phyloP scores from a whole-genome alignment of 2,888 invertebrate species.

The Tuberolachnus salignus region DNA sequence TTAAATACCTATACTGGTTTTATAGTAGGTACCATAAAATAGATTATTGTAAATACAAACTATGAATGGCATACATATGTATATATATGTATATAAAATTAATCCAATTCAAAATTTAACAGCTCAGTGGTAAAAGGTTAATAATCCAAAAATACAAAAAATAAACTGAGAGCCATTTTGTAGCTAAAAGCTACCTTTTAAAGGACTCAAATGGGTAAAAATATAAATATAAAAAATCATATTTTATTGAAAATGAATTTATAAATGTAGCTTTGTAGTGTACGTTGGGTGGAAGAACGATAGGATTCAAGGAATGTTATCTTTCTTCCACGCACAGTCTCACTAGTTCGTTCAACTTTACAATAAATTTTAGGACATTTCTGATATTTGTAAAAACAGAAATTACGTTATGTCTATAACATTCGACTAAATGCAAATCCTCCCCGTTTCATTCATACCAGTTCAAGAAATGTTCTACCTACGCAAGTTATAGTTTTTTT shows the following conservation, averaged over 20 bases:
- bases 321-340: conserved; percentile 1
- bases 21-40: too few relatives aligned
- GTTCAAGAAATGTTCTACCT: conserved; percentile 59
- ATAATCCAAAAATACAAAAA: neutral
- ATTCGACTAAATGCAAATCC: conserved; percentile 60
- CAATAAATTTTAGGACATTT: conserved; percentile 54
- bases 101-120: too few relatives aligned
- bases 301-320: conserved; percentile 2
- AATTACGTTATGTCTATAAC: conserved; percentile 57
- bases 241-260: neutral
- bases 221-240: neutral
- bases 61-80: too few relatives aligned
- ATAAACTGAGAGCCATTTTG: conserved; percentile 7
- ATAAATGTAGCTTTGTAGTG: conserved; percentile 7
- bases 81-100: too few relatives aligned
- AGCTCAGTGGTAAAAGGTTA: neutral
- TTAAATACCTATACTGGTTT: too few relatives aligned
- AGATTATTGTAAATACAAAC: too few relatives aligned
- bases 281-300: conserved; percentile 7
- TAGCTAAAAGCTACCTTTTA: neutral
- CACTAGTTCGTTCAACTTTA: conserved; percentile 49
- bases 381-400: conserved; percentile 54
- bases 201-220: too few relatives aligned
- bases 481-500: too few relatives aligned
- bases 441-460: conserved; percentile 60